Conservation (phyloP, 1,140 invertebrate species). For the Cheumatopsyche charites region DNA sequence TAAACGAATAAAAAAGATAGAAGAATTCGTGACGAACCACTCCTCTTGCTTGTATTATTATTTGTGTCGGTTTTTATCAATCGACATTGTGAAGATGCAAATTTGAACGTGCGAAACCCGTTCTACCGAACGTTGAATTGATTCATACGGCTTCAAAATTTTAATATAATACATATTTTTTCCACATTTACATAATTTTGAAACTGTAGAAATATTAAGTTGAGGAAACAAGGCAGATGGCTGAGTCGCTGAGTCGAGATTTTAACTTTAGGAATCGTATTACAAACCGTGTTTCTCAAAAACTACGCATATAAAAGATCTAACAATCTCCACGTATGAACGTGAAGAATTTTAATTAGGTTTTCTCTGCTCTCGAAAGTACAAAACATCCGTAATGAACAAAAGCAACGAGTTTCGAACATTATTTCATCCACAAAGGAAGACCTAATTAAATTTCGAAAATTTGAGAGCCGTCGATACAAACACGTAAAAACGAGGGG, state of each 20-base stretch:
- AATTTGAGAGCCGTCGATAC: background rate
- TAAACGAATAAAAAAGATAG: background rate
- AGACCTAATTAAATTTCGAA: too few species aligned
- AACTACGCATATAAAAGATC: background rate
- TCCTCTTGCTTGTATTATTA: background rate
- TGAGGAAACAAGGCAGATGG: background rate
- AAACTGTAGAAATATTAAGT: background rate
- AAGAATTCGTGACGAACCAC: conserved; percentile 2
- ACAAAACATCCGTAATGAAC: too few species aligned
- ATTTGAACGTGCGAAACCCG: background rate
- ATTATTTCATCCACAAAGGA: too few species aligned
- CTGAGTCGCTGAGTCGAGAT: background rate
- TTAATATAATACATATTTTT: too few species aligned
- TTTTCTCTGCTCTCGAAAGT: too few species aligned
- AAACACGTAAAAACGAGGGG: too few species aligned
- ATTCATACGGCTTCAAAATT: too few species aligned
- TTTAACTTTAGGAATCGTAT: background rate
- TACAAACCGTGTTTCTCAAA: background rate
- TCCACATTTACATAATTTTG: too few species aligned
- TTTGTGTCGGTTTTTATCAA: background rate
- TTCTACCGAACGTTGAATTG: background rate
- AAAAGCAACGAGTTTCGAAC: too few species aligned
- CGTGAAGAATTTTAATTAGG: too few species aligned
- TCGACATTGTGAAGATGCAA: background rate
- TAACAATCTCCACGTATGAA: too few species aligned